Conservation (phyloP, 2,888 invertebrate species). For the Geophilus truncorum region DNA sequence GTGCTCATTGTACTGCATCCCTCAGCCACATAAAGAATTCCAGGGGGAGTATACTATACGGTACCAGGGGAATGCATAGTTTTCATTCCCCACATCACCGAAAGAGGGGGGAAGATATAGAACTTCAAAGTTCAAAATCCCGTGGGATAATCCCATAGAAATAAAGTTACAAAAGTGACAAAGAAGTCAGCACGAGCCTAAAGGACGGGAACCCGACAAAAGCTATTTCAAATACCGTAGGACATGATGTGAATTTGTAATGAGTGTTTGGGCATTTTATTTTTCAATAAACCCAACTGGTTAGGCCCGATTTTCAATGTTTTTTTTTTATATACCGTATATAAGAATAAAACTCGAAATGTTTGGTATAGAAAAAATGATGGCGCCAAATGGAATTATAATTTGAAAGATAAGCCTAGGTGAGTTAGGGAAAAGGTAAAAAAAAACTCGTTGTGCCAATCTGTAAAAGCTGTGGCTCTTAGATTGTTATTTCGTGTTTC, state of each 20-base stretch:
- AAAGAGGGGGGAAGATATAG: not conserved
- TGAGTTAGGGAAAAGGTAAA: not conserved
- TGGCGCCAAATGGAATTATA: slow-evolving; percentile 1
- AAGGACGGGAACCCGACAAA: not conserved
- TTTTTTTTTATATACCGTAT: not conserved
- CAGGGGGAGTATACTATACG: not conserved
- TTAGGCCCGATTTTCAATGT: not conserved
- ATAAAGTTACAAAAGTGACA: not conserved
- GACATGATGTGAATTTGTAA: not conserved
- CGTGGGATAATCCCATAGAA: slow-evolving; percentile 20
- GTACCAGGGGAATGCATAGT: not conserved
- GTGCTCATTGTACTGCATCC: not conserved
- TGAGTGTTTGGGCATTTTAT: not conserved
- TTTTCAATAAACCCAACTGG: not conserved
- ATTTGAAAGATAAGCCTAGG: not conserved
- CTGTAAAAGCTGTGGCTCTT: not conserved
- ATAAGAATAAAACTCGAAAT: not conserved
- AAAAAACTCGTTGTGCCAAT: not conserved
- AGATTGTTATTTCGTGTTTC: not conserved
- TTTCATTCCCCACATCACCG: not conserved
- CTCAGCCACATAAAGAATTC: not conserved
- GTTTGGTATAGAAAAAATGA: not conserved
- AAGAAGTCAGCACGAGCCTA: slow-evolving; percentile 27
- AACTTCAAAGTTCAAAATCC: slow-evolving; percentile 1
- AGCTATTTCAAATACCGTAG: not conserved